Evolutionary conservation across 2,888 invertebrate genomes (phyloP), one percentile per base, ranked within the genome.

Genomic region (Lasioglossum zephyrum): DNA sequence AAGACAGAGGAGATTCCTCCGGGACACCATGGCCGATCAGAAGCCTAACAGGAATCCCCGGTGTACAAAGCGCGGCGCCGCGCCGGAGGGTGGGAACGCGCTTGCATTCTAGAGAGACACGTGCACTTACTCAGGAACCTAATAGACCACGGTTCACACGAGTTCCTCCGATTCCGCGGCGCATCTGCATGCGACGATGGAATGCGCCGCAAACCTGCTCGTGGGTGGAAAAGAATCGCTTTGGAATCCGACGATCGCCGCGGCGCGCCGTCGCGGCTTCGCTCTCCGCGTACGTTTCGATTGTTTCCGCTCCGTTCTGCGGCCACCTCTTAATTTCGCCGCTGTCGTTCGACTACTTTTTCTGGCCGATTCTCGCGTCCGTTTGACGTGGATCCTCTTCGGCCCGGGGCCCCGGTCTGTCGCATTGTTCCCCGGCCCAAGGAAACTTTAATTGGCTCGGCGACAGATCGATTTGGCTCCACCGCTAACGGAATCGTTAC

Each of bases 361-460:
- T 87, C 66, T 26, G 74, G 16, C 63, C 76, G 82, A 47, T 73
- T 69, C 77, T 73, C 78, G 73, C 78, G 72, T 63, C 57, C 77
- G 39, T 73, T 70, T 49, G 78, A 73, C 76, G 77, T 16, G 60
- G 22, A 60, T 73, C 73, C 49, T 41, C 80, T 60, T 57, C 63
- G 63, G 70, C 69, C 36, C 60, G 49, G 22, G 5, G 63, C 44
- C 63, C 31, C 63, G n/a, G 57, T 47, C 79, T 79, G 85, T 86
- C 86, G 82, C 86, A 86, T 87, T 87, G 86, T 87, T 66, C 77
- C 57, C 22, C 73, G 63, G 66, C 4, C 72, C 49, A 47, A 44
- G 79, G 81, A 82, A 87, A 87, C 82, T 87, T 88, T 88, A 87
- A 88, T 88, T 87, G 87, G 80, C 83, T 82, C 80, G 60, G 75